Evolutionary conservation across 1,140 invertebrate genomes (phyloP).

Genomic region (Gryon sp.): DNA sequence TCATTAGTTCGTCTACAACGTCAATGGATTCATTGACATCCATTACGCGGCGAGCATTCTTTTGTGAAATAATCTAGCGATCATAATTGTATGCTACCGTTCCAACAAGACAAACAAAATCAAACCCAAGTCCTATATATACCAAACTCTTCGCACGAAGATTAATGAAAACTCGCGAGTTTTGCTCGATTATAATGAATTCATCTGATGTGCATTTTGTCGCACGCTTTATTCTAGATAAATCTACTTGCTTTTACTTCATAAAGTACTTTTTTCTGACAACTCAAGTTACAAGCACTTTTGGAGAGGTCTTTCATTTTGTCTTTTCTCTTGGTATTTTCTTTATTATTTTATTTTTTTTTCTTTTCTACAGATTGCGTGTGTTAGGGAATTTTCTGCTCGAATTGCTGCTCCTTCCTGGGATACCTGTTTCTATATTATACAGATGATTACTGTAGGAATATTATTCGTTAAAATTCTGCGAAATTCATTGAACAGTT

Average conservation of each 20-base stretch:
- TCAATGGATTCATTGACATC: constrained; percentile 64
- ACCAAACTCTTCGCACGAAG: constrained; percentile 31
- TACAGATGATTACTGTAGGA: too few species aligned
- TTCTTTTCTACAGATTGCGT: constrained; percentile 4
- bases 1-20: constrained; percentile 64
- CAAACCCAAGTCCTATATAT: too few species aligned
- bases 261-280: background rate
- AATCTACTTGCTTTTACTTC: too few species aligned
- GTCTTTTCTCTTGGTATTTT: too few species aligned
- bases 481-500: too few species aligned
- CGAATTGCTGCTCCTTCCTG: background rate
- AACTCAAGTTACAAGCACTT: background rate
- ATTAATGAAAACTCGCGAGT: constrained; percentile 30
- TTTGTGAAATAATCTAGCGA: constrained; percentile 60
- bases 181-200: constrained; percentile 28
- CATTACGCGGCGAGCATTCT: constrained; percentile 55
- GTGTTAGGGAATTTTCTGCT: background rate
- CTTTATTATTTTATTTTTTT: too few species aligned
- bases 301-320: too few species aligned
- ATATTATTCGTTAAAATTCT: too few species aligned
- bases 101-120: constrained; percentile 36
- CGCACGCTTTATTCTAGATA: constrained; percentile 6
- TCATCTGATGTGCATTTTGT: constrained; percentile 22
- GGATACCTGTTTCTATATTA: constrained; percentile 4
- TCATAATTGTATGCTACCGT: constrained; percentile 57